A percentile compares a stretch with the other conserved stretches of the same genome.
These are phyloP conservation scores for Palythoa caribaeorum DNA, from an alignment of 92 coral and sea anemone genomes.

Conservation along the genomic window DNA sequence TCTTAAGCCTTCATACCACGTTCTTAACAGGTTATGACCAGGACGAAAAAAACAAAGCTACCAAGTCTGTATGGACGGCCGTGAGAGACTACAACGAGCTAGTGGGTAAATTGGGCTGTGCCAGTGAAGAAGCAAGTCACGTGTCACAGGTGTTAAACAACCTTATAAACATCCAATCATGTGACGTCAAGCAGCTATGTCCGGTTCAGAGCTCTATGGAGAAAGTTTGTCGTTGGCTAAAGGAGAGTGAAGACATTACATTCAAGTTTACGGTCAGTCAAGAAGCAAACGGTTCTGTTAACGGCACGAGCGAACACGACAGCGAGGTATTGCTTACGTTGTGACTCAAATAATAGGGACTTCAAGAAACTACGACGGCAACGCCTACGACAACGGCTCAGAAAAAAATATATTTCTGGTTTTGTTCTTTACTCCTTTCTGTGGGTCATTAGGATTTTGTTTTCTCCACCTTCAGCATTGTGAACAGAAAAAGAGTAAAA, in stretches of 20 bases:
- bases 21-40: not conserved
- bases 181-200: conserved; percentile 33
- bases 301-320: not conserved
- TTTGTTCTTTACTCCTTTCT: no score
- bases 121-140: conserved; percentile 50
- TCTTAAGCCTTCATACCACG: not conserved
- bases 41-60: not conserved
- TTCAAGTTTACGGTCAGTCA: conserved; percentile 22
- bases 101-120: conserved; percentile 47
- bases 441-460: no score
- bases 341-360: no score
- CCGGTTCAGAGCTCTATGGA: conserved; percentile 44
- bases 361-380: no score
- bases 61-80: conserved; percentile 47
- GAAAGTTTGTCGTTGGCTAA: conserved; percentile 38
- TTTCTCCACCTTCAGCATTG: no score
- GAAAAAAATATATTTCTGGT: no score
- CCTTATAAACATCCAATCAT: not conserved
- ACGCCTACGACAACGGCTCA: no score
- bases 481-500: no score
- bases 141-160: conserved; percentile 39
- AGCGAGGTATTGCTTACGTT: conserved; percentile 21
- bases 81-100: conserved; percentile 47
- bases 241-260: conserved; percentile 40
- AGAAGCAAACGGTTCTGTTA: conserved; percentile 18